Evolutionary conservation across 2,797 vertebrate genomes (phyloP).

Genomic region (Pipistrellus nathusii): DNA sequence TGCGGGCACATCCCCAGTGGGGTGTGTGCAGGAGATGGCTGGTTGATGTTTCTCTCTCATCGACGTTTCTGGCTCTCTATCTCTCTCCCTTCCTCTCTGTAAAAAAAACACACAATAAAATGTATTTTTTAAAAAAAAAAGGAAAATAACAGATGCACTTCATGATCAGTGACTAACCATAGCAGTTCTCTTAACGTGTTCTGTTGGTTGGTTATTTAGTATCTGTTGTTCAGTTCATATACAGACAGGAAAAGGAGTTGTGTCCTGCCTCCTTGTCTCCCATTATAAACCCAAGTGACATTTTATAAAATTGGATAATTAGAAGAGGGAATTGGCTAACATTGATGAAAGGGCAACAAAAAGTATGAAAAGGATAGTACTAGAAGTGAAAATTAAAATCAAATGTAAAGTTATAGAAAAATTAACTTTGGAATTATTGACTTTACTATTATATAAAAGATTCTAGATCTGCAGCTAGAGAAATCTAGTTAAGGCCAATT

Average conservation of each 20-base stretch:
- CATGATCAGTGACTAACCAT: background rate
- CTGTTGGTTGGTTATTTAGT: background rate
- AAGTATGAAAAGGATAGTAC: background rate
- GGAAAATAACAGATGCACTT: background rate
- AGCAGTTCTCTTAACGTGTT: background rate
- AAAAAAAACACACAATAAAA: too few species aligned
- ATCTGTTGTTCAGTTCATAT: background rate
- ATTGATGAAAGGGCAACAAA: background rate
- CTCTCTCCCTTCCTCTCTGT: too few species aligned
- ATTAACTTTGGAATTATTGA: background rate
- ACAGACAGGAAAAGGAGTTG: background rate
- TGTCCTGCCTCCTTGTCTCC: conserved; percentile 11
- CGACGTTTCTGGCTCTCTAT: too few species aligned
- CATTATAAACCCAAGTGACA: background rate
- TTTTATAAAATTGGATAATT: conserved; percentile 36
- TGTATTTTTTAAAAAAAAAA: too few species aligned
- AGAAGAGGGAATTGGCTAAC: background rate
- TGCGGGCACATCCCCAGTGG: too few species aligned
- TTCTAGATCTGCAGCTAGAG: too few species aligned
- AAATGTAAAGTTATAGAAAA: background rate
- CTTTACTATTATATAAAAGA: background rate
- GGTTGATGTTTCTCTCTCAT: too few species aligned
- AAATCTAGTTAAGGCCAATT: background rate
- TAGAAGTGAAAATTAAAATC: background rate
- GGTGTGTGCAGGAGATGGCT: too few species aligned